Percentiles rank a stretch among this genome's conserved stretches.
Evolutionary conservation across 2,113 vertebrate species (phyloP).

Genomic region (Phyllostomus discolor): DNA sequence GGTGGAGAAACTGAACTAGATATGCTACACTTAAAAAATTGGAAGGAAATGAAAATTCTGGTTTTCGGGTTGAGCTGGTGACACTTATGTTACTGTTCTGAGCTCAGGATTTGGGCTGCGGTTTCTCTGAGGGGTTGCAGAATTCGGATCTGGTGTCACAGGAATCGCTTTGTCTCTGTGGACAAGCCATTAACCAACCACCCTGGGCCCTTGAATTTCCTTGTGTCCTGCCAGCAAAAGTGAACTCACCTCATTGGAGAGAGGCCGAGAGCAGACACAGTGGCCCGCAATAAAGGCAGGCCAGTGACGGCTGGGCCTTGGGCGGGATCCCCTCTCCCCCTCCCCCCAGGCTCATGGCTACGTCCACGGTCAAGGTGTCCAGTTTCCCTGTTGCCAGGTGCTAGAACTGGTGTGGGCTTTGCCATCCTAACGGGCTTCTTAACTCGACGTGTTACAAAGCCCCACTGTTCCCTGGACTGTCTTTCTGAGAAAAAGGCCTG

Average conservation of each 20-base stretch:
- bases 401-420: neutral
- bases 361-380: neutral
- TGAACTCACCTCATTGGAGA: neutral
- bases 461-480: fast-evolving
- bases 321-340: fast-evolving
- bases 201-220: neutral
- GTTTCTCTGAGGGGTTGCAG: neutral
- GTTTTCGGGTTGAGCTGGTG: neutral
- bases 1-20: constrained; percentile 48
- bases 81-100: neutral
- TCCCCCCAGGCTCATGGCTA: too few relatives aligned
- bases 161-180: neutral
- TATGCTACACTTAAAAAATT: constrained; percentile 40
- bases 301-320: fast-evolving
- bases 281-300: fast-evolving
- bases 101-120: neutral
- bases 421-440: neutral
- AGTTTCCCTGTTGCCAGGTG: neutral
- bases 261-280: neutral
- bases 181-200: neutral
- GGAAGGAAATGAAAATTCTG: constrained; percentile 25
- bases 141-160: neutral
- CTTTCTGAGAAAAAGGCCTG: neutral
- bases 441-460: neutral
- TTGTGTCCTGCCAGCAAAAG: neutral